A percentile compares a stretch with the other conserved stretches of the same genome.
phyloP scores from a whole-genome alignment of 2,888 invertebrate genomes.

The Clunio marinus region DNA sequence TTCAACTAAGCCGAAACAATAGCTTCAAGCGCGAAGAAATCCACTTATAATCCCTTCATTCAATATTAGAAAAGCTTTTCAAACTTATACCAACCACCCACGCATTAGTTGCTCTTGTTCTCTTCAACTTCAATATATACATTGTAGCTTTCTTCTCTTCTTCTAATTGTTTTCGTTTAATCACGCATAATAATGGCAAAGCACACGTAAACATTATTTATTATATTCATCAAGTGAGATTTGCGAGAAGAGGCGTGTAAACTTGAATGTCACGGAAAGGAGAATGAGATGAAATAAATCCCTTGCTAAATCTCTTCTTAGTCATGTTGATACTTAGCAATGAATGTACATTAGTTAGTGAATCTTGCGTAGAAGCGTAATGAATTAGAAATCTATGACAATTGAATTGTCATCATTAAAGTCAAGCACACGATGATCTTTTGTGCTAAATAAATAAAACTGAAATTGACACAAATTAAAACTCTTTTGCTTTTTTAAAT shows the following conservation, averaged over 20 bases:
- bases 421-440: too few species aligned
- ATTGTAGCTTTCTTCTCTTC: neutral
- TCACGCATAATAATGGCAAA: constrained; percentile 35
- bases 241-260: constrained; percentile 2
- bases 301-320: neutral
- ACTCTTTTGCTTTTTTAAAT: too few species aligned
- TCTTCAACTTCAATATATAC: neutral
- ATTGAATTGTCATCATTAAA: too few species aligned
- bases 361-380: too few species aligned
- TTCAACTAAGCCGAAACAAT: constrained; percentile 25
- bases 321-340: too few species aligned
- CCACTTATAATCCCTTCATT: constrained; percentile 32
- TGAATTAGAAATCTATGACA: too few species aligned
- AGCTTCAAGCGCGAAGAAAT: constrained; percentile 17
- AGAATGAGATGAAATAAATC: neutral
- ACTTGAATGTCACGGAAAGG: too few species aligned
- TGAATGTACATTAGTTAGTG: too few species aligned
- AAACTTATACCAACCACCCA: constrained; percentile 12
- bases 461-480: too few species aligned
- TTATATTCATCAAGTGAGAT: constrained; percentile 25
- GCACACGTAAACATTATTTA: constrained; percentile 34
- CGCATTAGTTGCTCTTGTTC: constrained; percentile 13
- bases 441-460: too few species aligned
- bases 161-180: constrained; percentile 33
- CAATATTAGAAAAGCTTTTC: constrained; percentile 31